A percentile compares a stretch with the other conserved stretches of the same genome.
Evolutionary conservation across 2,113 vertebrate species (phyloP).

Genomic region (Amphiprion percula): DNA sequence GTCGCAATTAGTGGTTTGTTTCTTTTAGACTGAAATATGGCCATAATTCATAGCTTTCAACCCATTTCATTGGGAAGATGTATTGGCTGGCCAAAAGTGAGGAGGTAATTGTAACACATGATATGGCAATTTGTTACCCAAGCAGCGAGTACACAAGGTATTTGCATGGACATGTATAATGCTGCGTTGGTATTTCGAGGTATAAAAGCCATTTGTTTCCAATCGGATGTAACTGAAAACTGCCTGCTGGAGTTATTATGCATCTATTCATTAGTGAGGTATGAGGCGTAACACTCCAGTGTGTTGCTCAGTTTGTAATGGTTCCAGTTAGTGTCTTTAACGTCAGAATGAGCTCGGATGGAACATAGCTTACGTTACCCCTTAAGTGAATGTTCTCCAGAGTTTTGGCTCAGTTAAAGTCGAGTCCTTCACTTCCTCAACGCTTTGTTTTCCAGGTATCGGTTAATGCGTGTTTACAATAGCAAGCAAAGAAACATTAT

Average conservation of each 20-base stretch:
- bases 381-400: conserved; percentile 54
- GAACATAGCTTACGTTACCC: conserved; percentile 56
- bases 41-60: conserved; percentile 89
- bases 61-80: conserved; percentile 84
- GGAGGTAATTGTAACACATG: conserved; percentile 87
- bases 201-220: conserved; percentile 77
- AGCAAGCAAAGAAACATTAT: conserved; percentile 53
- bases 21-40: conserved; percentile 89
- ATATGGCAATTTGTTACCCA: conserved; percentile 87
- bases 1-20: conserved; percentile 88
- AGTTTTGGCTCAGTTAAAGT: conserved; percentile 43
- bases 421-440: conserved; percentile 33
- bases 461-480: conserved; percentile 64
- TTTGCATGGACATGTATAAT: conserved; percentile 77
- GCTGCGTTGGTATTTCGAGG: conserved; percentile 37
- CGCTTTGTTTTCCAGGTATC: conserved; percentile 57
- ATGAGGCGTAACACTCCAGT: conserved; percentile 62
- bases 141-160: conserved; percentile 82
- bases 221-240: conserved; percentile 75
- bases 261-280: conserved; percentile 69
- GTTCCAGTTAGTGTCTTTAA: conserved; percentile 68
- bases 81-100: conserved; percentile 80
- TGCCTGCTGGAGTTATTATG: conserved; percentile 68
- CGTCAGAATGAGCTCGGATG: conserved; percentile 56
- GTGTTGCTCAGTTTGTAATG: conserved; percentile 64